A percentile compares a stretch with the other conserved stretches of the same genome.
These are phyloP conservation scores for Oopsacas minuta DNA, from an alignment of 37 sponge, comb jelly and placozoan species.

Conservation along the genomic window DNA sequence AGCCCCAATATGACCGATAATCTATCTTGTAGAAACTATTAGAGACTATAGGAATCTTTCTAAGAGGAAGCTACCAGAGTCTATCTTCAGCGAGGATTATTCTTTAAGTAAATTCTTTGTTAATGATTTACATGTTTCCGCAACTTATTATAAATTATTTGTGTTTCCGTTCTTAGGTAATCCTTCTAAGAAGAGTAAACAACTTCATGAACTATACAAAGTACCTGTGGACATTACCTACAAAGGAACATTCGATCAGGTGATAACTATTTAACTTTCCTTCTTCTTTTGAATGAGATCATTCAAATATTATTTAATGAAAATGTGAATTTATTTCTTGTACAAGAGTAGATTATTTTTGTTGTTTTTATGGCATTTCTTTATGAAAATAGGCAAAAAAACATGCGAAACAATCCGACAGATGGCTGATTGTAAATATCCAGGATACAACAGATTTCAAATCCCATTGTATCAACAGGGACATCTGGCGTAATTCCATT, in stretches of 20 bases:
- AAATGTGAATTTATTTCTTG: not conserved
- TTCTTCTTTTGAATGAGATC: no score
- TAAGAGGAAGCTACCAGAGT: not conserved
- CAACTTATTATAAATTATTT: not conserved
- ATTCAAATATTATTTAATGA: not conserved
- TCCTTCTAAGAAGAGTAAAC: not conserved
- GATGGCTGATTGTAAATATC: not conserved
- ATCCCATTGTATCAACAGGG: not conserved
- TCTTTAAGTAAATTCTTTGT: not conserved
- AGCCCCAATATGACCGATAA: no score
- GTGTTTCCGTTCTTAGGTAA: not conserved
- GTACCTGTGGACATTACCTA: not conserved
- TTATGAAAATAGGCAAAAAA: not conserved
- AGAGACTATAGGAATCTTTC: not conserved
- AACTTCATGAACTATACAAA: not conserved
- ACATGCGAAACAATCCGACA: not conserved
- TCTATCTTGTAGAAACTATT: not conserved
- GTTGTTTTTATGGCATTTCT: no score
- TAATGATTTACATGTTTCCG: not conserved
- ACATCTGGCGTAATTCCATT: not conserved
- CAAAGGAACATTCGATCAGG: slow-evolving; percentile 10
- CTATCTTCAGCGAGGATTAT: not conserved
- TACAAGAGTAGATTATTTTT: no score
- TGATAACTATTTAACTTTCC: not conserved
- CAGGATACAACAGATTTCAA: not conserved